Conservation (phyloP, 2,797 vertebrate genomes). For the Tokudaia muenninki region DNA sequence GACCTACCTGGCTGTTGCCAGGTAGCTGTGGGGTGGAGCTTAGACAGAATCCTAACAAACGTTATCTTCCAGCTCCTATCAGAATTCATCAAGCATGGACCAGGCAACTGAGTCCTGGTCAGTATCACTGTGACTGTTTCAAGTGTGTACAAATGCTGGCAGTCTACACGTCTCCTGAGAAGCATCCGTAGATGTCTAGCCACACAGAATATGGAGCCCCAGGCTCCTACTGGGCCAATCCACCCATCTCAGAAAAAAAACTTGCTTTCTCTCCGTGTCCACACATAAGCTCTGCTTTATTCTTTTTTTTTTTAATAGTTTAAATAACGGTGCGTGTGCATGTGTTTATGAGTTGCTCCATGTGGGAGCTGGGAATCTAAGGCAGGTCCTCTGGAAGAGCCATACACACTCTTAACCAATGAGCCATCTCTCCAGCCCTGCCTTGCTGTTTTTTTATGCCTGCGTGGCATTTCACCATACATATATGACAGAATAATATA, state of each 20-base stretch:
- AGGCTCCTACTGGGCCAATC: background rate
- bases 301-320: background rate
- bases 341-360: background rate
- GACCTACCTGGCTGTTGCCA: too few relatives aligned
- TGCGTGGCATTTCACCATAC: background rate
- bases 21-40: too few relatives aligned
- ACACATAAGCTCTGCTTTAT: background rate
- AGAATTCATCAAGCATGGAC: background rate
- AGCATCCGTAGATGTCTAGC: fast-evolving
- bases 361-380: background rate
- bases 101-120: background rate
- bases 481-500: background rate
- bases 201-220: background rate
- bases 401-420: background rate
- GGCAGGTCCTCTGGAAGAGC: too few relatives aligned
- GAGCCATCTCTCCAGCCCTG: background rate
- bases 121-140: background rate
- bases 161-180: background rate
- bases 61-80: background rate
- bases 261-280: background rate
- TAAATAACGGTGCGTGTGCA: background rate
- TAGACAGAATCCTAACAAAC: too few relatives aligned
- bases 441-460: background rate
- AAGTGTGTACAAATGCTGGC: background rate
- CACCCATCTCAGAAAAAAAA: background rate